Base-by-base conservation (phyloP, 2,888 invertebrate species). In the Limnephilus rhombicus region DNA sequence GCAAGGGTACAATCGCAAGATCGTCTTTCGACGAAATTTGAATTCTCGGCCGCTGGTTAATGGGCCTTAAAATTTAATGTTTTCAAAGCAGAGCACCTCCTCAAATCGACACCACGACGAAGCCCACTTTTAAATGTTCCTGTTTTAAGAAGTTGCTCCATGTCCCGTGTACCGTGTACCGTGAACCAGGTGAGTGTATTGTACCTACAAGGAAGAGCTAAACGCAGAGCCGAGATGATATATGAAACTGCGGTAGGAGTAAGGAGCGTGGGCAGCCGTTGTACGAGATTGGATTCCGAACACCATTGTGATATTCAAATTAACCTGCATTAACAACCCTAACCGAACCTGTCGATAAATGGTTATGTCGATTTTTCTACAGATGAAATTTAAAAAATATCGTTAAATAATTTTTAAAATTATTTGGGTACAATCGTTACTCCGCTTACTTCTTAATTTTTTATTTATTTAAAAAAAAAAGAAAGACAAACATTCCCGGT, bases 161-260 rank as follows among this genome's bases (percentile, higher is more conserved):
- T 80, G 85, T 87, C 45, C 87, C 68, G 24, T 24, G 18, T 53
- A 18, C 53, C 7, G 13, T 49, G 49, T 49, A 49, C 13, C 18
- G 4, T 53, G 24, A n/a, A 68, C 68, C 68, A 68, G 68, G 5
- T n/a, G 24, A 68, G 68, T 68, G 68, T 68, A 68, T 68, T 68
- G 24, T 68, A 68, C n/a, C n/a, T n/a, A n/a, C 68, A 68, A 68
- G 68, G 68, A 68, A 88, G 91, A 29, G 45, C 91, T 91, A 91
- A 91, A 91, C 88, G 91, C 82, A 92, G 37, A 92, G 85, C 90
- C n/a, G 31, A 9, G 86, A 83, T 91, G 91, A 91, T 92, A 92
- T 91, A 91, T 88, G 89, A 90, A 90, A 80, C 34, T 85, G 31
- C 31, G 82, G 81, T 80, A 80, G 37, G 3, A 37, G 37, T 37